Evolutionary conservation across 2,113 vertebrate genomes (phyloP), one percentile per base, ranked within the genome.

Genomic region (Chaetodon auriga): DNA sequence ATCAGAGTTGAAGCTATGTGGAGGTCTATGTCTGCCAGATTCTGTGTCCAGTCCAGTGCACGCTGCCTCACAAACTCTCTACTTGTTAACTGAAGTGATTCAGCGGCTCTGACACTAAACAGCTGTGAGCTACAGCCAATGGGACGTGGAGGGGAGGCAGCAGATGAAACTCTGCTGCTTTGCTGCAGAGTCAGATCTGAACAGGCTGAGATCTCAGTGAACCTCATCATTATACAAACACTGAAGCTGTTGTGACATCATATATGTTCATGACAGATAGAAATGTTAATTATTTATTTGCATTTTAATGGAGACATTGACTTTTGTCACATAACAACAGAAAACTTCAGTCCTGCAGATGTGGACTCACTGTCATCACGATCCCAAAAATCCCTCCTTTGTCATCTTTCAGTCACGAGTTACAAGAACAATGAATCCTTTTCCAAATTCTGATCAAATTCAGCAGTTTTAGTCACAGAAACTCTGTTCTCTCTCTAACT

Each of bases 391-490:
- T 13, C 0, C 4, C 0, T 9, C 11, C 35, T 48, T 75, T 11
- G 71, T 7, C 18, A 62, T 51, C 18, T 19, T 45, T 43, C 43
- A 71, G 45, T 54, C 57, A 53, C 70, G 18, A 69, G 25, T 14
- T 51, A 75, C 10, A 63, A 61, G 41, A 70, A 8, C 23, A 45
- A 61, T 61, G 30, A n/a, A 46, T 70, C 35, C 23, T 18, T 23
- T 36, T 5, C 23, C 36, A 68, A 71, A 72, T 64, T 46, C 53
- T 62, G 21, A 74, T 76, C 70, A 65, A 14, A 70, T 65, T 63
- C 77, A 71, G 5, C 51, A 46, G 16, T 19, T 48, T 65, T 68
- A 19, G 35, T 65, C 64, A 86, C 63, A 66, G n/a, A 65, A 61
- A 73, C 21, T 60, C 35, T 55, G 21, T 23, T 41, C 55, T 57